A percentile compares a stretch with the other conserved stretches of the same genome.
Evolutionary conservation across 2,888 invertebrate genomes (phyloP).

Genomic region (Sipunculus nudus): DNA sequence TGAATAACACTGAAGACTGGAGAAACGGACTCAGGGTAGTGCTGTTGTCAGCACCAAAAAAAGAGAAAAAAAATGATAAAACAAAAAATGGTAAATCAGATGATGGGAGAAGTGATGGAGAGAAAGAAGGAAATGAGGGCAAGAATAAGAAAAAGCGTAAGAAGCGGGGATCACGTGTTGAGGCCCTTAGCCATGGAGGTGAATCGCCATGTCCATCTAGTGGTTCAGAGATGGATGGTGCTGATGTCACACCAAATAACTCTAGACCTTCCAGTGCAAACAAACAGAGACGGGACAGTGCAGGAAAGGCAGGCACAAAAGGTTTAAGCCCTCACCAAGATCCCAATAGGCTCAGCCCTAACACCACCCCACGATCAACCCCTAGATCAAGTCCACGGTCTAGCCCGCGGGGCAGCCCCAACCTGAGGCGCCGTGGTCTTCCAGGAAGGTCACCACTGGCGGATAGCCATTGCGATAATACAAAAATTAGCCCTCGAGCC

Average conservation of each 20-base stretch:
- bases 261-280: background rate
- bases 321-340: slow-evolving; percentile 26
- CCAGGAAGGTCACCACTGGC: slow-evolving; percentile 32
- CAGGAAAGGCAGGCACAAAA: background rate
- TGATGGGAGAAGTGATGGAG: background rate
- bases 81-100: slow-evolving; percentile 48
- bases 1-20: slow-evolving; percentile 61
- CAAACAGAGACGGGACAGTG: background rate
- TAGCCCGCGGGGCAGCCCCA: slow-evolving; percentile 60
- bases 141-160: slow-evolving; percentile 19
- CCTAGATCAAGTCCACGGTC: slow-evolving; percentile 50
- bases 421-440: slow-evolving; percentile 42
- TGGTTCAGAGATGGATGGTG: slow-evolving; percentile 58
- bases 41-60: slow-evolving; percentile 48
- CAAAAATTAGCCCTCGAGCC: slow-evolving; percentile 23
- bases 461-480: slow-evolving; percentile 67
- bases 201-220: slow-evolving; percentile 59
- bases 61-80: slow-evolving; percentile 32
- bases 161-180: slow-evolving; percentile 46
- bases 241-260: too few relatives aligned
- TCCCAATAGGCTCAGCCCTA: slow-evolving; percentile 46
- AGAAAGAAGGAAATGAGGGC: slow-evolving; percentile 4
- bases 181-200: slow-evolving; percentile 48
- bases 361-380: slow-evolving; percentile 53
- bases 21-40: slow-evolving; percentile 63